These are phyloP conservation scores for Drosophila formosana DNA, from an alignment of 2,888 invertebrate genomes.

Conservation along the genomic window DNA sequence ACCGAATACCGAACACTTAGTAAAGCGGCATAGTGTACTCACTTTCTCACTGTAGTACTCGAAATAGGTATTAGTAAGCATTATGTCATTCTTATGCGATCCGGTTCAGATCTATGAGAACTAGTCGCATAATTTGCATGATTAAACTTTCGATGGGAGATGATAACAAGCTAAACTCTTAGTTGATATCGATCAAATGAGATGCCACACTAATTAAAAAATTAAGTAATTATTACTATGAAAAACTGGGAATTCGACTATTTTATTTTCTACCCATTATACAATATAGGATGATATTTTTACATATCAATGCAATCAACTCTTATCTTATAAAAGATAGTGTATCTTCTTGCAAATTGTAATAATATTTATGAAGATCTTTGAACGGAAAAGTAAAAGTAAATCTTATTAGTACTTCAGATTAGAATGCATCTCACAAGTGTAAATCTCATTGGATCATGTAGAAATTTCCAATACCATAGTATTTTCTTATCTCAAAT, in stretches of 20 bases:
- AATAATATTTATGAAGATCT: background rate
- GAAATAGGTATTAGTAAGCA: background rate
- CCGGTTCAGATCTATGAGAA: background rate
- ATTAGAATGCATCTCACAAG: background rate
- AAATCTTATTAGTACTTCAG: background rate
- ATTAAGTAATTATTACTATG: background rate
- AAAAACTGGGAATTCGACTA: background rate
- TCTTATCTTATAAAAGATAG: background rate
- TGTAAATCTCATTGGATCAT: background rate
- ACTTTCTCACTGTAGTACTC: background rate
- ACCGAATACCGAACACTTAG: background rate
- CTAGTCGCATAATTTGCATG: background rate
- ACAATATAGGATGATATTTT: too few relatives aligned
- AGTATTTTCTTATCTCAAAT: background rate
- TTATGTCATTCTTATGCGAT: constrained; percentile 1
- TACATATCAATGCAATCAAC: too few relatives aligned
- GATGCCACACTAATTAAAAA: background rate
- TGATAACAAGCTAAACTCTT: background rate
- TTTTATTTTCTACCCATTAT: background rate
- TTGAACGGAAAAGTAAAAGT: constrained; percentile 1
- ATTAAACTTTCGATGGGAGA: background rate
- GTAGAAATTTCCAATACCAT: background rate
- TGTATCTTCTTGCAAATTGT: background rate
- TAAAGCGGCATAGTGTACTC: too few relatives aligned
- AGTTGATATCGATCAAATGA: background rate